phyloP scores from a whole-genome alignment of 2,888 invertebrate species.

The Disparrhopalites patrizii region DNA sequence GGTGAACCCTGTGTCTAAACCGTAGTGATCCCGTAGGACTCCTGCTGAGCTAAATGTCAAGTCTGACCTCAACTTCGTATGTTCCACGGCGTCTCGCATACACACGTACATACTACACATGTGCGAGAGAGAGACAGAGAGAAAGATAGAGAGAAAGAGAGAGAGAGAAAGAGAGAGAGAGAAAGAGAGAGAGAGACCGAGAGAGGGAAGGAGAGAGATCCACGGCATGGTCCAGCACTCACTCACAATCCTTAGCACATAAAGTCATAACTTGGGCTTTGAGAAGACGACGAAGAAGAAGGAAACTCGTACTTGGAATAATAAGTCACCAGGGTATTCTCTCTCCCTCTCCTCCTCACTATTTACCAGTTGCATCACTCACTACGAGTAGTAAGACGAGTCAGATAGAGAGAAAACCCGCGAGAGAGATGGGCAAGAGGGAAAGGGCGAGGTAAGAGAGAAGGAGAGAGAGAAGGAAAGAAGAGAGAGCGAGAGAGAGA shows the following conservation, averaged over 20 bases:
- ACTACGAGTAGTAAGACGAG: too few species aligned
- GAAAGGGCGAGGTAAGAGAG: too few species aligned
- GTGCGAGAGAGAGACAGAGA: too few species aligned
- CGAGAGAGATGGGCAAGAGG: too few species aligned
- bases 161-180: too few species aligned
- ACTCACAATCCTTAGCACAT: not conserved
- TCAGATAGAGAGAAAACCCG: too few species aligned
- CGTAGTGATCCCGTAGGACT: constrained; percentile 23
- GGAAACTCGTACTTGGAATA: not conserved
- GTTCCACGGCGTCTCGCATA: constrained; percentile 26
- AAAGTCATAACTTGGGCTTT: constrained; percentile 14
- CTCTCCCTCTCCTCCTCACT: not conserved
- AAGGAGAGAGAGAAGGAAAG: too few species aligned
- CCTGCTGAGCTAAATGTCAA: constrained; percentile 38
- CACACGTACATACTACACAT: not conserved
- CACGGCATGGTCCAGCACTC: not conserved
- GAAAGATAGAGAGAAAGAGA: too few species aligned
- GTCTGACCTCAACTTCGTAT: constrained; percentile 39
- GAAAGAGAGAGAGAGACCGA: too few species aligned
- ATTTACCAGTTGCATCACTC: too few species aligned
- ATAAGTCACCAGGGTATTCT: constrained; percentile 3
- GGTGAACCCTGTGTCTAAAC: constrained; percentile 27
- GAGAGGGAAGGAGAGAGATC: too few species aligned
- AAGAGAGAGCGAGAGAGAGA: too few species aligned
- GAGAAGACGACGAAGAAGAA: not conserved